Conservation (phyloP, 1,140 invertebrate species). For the Drosophila chauvacae region DNA sequence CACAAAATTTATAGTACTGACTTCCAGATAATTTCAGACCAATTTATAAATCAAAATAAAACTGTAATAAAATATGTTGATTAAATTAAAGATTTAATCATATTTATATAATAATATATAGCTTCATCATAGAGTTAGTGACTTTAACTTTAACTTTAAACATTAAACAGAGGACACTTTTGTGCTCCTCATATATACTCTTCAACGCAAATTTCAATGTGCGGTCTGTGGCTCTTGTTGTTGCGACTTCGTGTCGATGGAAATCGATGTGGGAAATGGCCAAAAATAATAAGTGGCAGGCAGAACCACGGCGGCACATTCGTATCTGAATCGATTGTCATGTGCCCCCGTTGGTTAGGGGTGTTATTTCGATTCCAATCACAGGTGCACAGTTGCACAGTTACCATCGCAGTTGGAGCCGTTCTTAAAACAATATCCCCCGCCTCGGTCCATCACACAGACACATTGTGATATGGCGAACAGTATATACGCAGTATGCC, state of each 20-base stretch:
- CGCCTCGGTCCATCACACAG: background rate
- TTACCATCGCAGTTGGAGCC: slow-evolving; percentile 6
- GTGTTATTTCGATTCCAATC: slow-evolving; percentile 46
- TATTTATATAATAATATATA: background rate
- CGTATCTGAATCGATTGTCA: slow-evolving; percentile 33
- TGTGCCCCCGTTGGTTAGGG: slow-evolving; percentile 3
- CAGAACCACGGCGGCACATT: slow-evolving; percentile 30
- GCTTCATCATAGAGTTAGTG: background rate
- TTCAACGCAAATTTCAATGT: background rate
- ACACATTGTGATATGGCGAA: background rate
- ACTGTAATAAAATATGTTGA: background rate
- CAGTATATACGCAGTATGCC: background rate
- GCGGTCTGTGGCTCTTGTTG: slow-evolving; percentile 13
- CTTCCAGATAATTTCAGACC: background rate
- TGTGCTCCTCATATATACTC: background rate
- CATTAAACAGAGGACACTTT: background rate
- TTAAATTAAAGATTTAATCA: background rate
- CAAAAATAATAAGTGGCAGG: slow-evolving; percentile 35
- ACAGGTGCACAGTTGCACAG: slow-evolving; percentile 30
- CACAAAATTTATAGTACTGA: too few species aligned
- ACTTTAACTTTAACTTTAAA: background rate
- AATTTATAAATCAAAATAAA: background rate
- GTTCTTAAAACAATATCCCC: slow-evolving; percentile 66
- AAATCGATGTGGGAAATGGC: slow-evolving; percentile 26
- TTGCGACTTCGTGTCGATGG: slow-evolving; percentile 4